A percentile compares a stretch with the other conserved stretches of the same genome.
Conservation (phyloP, 35 echinoderm and acorn worm species). For the Lytechinus pictus region DNA sequence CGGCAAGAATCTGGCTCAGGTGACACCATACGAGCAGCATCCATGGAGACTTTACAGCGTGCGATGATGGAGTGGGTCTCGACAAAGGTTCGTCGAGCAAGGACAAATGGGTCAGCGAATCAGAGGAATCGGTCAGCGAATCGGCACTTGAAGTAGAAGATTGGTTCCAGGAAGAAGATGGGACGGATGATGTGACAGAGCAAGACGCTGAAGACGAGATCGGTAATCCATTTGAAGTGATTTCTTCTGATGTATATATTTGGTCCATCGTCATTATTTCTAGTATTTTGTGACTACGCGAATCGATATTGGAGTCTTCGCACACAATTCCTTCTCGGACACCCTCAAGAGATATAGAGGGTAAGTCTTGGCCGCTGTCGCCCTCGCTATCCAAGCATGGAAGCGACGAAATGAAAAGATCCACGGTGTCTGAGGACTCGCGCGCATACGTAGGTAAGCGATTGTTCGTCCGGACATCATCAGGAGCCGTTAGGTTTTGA, state of each 20-base stretch:
- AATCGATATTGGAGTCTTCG: neutral
- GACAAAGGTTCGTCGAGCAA: neutral
- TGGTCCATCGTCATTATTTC: neutral
- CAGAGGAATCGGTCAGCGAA: neutral
- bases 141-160: neutral
- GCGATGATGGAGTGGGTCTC: neutral
- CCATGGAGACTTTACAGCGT: neutral
- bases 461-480: neutral
- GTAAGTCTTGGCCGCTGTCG: neutral
- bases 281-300: neutral
- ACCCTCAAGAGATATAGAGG: neutral
- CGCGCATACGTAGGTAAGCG: neutral
- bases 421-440: neutral
- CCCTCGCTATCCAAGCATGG: neutral
- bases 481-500: neutral
- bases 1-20: conserved; percentile 38
- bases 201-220: neutral
- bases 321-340: neutral
- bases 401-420: neutral
- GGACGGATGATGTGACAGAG: neutral
- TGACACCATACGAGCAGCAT: conserved; percentile 28
- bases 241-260: neutral
- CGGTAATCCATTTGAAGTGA: neutral
- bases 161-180: neutral
- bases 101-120: neutral